Evolutionary conservation across 1,140 invertebrate genomes (phyloP), one percentile per base, ranked within the genome.

Genomic region (Neuroterus valhalla): DNA sequence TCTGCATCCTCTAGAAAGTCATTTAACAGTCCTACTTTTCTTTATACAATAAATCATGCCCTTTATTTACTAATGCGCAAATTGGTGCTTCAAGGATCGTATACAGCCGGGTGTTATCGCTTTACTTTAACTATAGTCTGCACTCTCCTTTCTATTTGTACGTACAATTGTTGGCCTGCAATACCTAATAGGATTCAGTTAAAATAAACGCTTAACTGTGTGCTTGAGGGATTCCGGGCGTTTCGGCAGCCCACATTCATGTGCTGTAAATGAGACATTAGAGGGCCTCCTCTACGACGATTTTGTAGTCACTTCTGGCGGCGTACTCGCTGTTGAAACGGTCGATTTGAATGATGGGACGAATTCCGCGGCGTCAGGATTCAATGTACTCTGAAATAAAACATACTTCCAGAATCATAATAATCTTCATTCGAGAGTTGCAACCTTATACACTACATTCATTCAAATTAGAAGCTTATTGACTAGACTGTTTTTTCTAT

Each of bases 331-430:
- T 46, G 81, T 42, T 62, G 55, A 38, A n/a, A 62, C 73, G 44
- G 80, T 71, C 19, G 86, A 66, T 79, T 87, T 89, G 46, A 85
- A 87, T 23, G 86, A 85, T 76, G 95, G 95, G 68, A 96, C 91
- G 85, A 96, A 96, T 87, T 96, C 95, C 26, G 94, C 94, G 5
- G 95, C 95, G 78, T 95, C 91, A 0, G 95, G 95, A 89, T 96
- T 96, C 52, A 96, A 86, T 52, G 93, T 93, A 68, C 94, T 95
- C 89, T 94, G 88, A 68, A 91, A 91, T 72, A 55, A 70, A 77
- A 71, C 75, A 78, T 8, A 38, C 6, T 38, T 38, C 10, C 1
- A 38, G 31, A 8, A 77, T 75, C 70, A 48, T 76, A 77, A 82
- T 77, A 81, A 81, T 78, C n/a, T n/a, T n/a, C n/a, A n/a, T n/a